Base-by-base conservation (phyloP, 2,888 invertebrate species). In the Dynastes hyllus region DNA sequence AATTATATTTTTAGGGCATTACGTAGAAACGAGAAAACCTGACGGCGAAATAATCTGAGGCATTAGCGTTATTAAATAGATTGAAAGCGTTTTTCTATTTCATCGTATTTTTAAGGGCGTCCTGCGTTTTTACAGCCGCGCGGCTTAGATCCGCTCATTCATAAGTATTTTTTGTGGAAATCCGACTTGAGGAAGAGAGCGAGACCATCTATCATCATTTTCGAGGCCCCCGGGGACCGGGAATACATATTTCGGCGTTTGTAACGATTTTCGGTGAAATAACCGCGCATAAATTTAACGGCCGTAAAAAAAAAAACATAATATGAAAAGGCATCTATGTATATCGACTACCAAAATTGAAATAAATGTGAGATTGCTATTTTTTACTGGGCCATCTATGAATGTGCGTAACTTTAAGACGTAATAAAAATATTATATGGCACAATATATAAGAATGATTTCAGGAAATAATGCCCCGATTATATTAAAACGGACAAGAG, bases 161-260 rank as follows among this genome's bases (percentile, higher is more conserved):
- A 61, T 40, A 55, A 71, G 71, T 58, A 71, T 45, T 75, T 75
- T 63, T 61, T 50, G 61, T 27, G 73, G 27, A 50, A 58, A 55
- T 55, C 40, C 29, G 22, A 58, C 53, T 58, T 69, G 29, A 69
- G 45, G 61, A 53, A 16, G 27, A 22, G 27, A 75, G 55, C 27
- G 22, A 13, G 22, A n/a, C 40, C 40, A 75, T 75, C 27, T 37
- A 71, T 71, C 73, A 75, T 75, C 58, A 40, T 45, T 75, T 75
- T 75, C 29, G 22, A 13, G 27, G 16, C 29, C 13, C 51, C 5
- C 5, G n/a, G 55, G 4, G 22, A 22, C 16, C 16, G 9, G 5
- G 55, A n/a, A 58, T 58, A 8, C 3, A 22, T 2, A 40, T 16
- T 5, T 11, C 22, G 45, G 8, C 45, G 45, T 2, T 45, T 45